phyloP scores from a whole-genome alignment of 2,113 vertebrate genomes.

The Ctenodactylus gundi region DNA sequence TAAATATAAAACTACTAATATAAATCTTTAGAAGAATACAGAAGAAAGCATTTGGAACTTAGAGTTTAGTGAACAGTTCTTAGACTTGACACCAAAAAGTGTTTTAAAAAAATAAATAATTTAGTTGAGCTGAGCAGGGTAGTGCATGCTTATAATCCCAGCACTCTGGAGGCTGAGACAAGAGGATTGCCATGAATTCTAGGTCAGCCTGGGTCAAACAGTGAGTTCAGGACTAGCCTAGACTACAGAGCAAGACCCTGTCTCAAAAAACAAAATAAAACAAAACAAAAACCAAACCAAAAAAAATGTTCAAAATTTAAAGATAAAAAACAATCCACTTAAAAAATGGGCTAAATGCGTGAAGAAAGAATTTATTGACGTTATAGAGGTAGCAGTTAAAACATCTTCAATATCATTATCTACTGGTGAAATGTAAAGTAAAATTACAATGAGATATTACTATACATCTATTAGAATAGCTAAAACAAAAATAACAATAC shows the following conservation, averaged over 20 bases:
- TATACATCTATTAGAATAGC: no score
- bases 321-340: no score
- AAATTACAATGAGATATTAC: no score
- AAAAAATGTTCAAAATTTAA: no score
- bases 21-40: conserved; percentile 6
- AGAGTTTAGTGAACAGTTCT: background rate
- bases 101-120: no score
- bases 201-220: background rate
- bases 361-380: no score
- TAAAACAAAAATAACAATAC: no score
- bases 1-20: background rate
- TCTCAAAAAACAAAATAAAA: background rate
- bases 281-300: no score
- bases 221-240: background rate
- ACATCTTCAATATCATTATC: no score
- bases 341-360: no score
- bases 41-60: background rate
- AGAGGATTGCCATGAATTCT: background rate
- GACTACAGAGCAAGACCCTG: background rate
- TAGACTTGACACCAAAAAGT: background rate
- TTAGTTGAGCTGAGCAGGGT: background rate
- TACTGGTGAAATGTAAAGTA: no score
- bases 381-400: no score
- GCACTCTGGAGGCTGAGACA: background rate
- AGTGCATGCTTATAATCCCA: background rate